These are phyloP conservation scores for Turritopsis rubra DNA, from an alignment of 30 jellyfish, hydroid and myxozoan species.

Conservation along the genomic window DNA sequence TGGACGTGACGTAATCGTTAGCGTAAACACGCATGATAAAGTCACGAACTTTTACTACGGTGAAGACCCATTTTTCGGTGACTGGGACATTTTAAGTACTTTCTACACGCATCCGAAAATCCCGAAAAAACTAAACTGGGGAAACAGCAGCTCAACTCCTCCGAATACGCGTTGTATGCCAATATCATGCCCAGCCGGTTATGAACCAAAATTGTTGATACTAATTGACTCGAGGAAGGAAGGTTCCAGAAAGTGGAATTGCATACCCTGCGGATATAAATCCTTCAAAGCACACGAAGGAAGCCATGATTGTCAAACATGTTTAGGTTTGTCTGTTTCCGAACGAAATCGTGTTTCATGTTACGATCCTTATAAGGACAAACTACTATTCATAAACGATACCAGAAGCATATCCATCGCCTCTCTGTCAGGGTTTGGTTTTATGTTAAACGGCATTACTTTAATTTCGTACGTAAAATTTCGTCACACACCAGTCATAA, in stretches of 20 bases:
- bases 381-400: not conserved
- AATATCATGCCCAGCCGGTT: not conserved
- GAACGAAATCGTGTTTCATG: not conserved
- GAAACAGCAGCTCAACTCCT: not conserved
- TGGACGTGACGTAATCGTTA: not conserved
- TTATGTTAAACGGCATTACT: not conserved
- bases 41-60: not conserved
- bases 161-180: not conserved
- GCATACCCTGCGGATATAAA: not conserved
- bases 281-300: not conserved
- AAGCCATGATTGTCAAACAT: not conserved
- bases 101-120: not conserved
- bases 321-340: constrained; percentile 11
- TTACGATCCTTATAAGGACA: not conserved
- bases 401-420: not conserved
- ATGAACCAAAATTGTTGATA: not conserved
- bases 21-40: not conserved
- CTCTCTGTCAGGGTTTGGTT: not conserved
- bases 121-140: not conserved
- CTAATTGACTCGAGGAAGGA: not conserved
- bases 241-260: not conserved
- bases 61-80: not conserved
- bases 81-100: not conserved
- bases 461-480: not conserved
- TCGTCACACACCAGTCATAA: constrained; percentile 13